Conservation (phyloP, 92 coral and sea anemone genomes). For the Blastomussa wellsi region DNA sequence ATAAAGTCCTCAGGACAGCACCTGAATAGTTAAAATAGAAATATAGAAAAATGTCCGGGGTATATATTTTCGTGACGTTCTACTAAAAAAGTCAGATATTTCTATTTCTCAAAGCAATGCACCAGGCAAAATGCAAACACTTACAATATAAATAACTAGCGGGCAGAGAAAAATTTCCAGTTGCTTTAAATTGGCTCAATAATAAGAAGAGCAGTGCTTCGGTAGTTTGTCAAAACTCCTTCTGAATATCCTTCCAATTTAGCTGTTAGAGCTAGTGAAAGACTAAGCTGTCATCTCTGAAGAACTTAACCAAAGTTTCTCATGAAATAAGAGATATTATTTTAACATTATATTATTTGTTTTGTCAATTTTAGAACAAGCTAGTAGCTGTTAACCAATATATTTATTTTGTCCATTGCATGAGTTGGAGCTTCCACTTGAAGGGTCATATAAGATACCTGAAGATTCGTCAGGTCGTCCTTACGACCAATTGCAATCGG, state of each 20-base stretch:
- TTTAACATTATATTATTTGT: neutral
- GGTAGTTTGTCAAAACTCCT: neutral
- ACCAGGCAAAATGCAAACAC: slow-evolving; percentile 7
- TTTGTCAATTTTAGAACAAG: neutral
- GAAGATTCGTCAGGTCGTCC: neutral
- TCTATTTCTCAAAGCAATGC: slow-evolving; percentile 12
- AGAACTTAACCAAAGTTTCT: neutral
- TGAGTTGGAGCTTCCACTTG: neutral
- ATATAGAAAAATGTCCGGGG: slow-evolving; percentile 1
- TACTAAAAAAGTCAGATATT: neutral
- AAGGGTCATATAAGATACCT: neutral
- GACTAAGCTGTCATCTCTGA: neutral
- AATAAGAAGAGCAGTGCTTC: neutral
- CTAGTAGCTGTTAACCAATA: neutral
- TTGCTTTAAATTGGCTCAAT: slow-evolving; percentile 1
- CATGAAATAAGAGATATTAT: neutral
- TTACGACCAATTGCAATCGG: slow-evolving; percentile 65
- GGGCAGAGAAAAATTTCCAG: neutral
- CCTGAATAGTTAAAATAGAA: slow-evolving; percentile 4
- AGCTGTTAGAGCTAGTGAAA: neutral
- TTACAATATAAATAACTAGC: slow-evolving; percentile 6
- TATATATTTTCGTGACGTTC: neutral
- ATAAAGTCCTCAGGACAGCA: neutral
- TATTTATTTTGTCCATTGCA: neutral
- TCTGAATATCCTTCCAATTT: neutral